A percentile compares a stretch with the other conserved stretches of the same genome.
These are phyloP conservation scores for Brachionus calyciflorus DNA, from an alignment of 1,140 invertebrate genomes.

Conservation along the genomic window DNA sequence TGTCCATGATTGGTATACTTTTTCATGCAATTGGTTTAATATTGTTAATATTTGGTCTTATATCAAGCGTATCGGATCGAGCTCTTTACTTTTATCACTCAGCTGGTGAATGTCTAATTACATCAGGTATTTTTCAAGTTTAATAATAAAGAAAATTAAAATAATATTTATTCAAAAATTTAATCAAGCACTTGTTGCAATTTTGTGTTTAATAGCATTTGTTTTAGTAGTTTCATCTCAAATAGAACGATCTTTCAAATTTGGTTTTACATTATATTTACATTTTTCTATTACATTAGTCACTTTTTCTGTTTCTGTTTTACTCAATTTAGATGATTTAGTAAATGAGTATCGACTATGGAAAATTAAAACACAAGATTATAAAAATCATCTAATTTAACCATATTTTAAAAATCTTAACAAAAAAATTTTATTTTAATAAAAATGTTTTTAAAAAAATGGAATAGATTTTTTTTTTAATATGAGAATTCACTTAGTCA, in stretches of 20 bases:
- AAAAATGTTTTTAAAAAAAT: too few relatives aligned
- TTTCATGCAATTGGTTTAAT: constrained; percentile 47
- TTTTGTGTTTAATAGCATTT: constrained; percentile 25
- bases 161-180: not conserved
- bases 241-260: constrained; percentile 14
- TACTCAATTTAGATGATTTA: constrained; percentile 30
- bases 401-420: too few relatives aligned
- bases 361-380: constrained; percentile 37
- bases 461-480: not conserved
- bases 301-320: not conserved
- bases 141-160: not conserved
- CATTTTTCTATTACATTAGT: not conserved
- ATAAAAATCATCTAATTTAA: not conserved
- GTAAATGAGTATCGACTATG: constrained; percentile 38
- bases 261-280: constrained; percentile 11
- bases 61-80: constrained; percentile 16
- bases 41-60: constrained; percentile 47
- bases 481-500: too few relatives aligned
- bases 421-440: too few relatives aligned
- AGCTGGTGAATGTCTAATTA: constrained; percentile 48
- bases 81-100: constrained; percentile 50
- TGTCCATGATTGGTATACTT: constrained; percentile 47
- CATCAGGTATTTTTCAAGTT: constrained; percentile 36
- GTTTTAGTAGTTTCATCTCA: constrained; percentile 17
- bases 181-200: constrained; percentile 3